Conservation (phyloP, 2,888 invertebrate genomes). For the Callyntrura guangdongensis region DNA sequence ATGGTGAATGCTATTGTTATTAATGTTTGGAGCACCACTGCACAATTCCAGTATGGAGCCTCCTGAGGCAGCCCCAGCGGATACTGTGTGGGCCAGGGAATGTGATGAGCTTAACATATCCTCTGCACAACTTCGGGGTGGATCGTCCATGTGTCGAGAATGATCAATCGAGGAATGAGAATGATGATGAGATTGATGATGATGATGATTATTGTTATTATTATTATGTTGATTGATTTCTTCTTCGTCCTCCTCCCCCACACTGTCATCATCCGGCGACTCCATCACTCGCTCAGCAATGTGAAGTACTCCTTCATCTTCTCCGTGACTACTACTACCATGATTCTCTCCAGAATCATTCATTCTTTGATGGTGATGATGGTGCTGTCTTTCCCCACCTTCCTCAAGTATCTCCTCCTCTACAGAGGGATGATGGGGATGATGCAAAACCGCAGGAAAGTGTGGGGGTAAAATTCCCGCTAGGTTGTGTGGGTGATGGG, state of each 20-base stretch:
- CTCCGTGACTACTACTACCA: background rate
- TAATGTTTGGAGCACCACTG: background rate
- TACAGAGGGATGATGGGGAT: background rate
- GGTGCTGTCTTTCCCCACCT: background rate
- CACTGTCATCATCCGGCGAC: constrained; percentile 44
- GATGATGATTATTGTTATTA: too few relatives aligned
- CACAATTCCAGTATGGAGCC: constrained; percentile 24
- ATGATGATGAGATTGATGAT: background rate
- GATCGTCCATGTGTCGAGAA: background rate
- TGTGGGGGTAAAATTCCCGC: constrained; percentile 57
- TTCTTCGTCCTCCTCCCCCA: constrained; percentile 52
- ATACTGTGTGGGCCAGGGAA: constrained; percentile 17
- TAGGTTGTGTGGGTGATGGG: constrained; percentile 62
- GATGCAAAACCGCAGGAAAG: constrained; percentile 37
- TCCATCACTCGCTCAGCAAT: constrained; percentile 66
- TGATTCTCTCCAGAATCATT: constrained; percentile 9
- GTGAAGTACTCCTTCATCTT: constrained; percentile 64
- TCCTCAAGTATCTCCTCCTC: background rate
- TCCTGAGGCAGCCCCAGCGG: background rate
- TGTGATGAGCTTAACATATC: constrained; percentile 8
- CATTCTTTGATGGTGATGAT: constrained; percentile 35
- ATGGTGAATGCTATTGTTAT: constrained; percentile 40
- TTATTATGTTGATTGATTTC: constrained; percentile 19
- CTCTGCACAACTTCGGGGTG: background rate
- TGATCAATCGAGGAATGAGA: background rate